phyloP scores from a whole-genome alignment of 2,797 vertebrate species.

The Somateria mollissima region DNA sequence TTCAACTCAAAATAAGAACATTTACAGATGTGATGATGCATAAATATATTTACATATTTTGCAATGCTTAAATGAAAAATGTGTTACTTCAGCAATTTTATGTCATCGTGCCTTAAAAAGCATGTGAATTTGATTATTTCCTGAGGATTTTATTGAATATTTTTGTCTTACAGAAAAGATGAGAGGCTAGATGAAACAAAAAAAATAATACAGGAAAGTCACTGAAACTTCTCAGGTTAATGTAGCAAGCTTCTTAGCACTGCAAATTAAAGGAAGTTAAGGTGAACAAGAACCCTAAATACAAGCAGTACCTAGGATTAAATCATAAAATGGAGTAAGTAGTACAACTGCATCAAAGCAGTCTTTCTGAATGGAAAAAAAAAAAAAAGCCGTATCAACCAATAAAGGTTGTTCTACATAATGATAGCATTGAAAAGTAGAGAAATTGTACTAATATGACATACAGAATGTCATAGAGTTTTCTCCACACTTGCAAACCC shows the following conservation, averaged over 20 bases:
- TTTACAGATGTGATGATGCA: not conserved
- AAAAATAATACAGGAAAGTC: not conserved
- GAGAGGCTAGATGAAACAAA: not conserved
- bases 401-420: not conserved
- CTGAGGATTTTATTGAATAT: not conserved
- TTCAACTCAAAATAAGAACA: not conserved
- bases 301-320: not conserved
- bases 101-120: not conserved
- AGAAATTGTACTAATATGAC: not conserved
- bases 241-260: not conserved
- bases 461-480: not conserved
- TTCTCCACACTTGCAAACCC: not conserved
- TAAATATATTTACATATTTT: not conserved
- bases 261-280: not conserved
- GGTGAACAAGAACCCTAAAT: not conserved
- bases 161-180: not conserved
- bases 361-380: not conserved
- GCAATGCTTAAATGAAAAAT: not conserved
- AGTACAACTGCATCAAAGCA: not conserved
- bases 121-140: not conserved
- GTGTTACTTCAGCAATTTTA: not conserved
- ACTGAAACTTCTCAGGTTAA: not conserved
- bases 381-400: not conserved
- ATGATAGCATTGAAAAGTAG: not conserved
- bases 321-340: not conserved